phyloP scores from a whole-genome alignment of 2,797 vertebrate species.

The Lacerta viridis region DNA sequence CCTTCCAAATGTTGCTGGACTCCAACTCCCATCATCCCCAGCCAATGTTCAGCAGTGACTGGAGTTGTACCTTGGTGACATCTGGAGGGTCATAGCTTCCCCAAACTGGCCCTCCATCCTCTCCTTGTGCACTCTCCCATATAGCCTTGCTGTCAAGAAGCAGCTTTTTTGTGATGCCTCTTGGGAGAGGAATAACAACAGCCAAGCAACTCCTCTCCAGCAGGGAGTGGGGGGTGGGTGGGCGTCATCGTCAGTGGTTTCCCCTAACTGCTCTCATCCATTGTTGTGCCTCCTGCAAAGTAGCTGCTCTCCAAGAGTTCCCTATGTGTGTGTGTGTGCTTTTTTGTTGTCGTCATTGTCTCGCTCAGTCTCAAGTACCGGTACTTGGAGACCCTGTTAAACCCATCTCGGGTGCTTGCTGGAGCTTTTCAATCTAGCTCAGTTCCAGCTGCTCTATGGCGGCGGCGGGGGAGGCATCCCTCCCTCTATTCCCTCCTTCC shows the following conservation, averaged over 20 bases:
- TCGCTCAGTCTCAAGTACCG: background rate
- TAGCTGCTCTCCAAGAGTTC: background rate
- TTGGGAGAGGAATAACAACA: background rate
- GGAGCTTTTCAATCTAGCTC: background rate
- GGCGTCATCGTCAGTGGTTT: background rate
- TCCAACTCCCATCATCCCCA: too few relatives aligned
- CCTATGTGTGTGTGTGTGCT: background rate
- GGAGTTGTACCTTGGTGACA: too few relatives aligned
- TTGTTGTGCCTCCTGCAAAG: constrained; percentile 5
- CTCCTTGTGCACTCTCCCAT: too few relatives aligned
- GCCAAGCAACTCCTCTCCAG: background rate
- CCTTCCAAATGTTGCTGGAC: too few relatives aligned
- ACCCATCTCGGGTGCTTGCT: background rate
- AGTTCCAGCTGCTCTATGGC: background rate
- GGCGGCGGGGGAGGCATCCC: background rate
- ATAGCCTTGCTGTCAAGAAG: too few relatives aligned
- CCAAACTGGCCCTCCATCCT: too few relatives aligned
- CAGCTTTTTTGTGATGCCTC: too few relatives aligned
- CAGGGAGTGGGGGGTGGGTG: too few relatives aligned
- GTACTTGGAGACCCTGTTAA: constrained; percentile 16
- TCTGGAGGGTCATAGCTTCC: too few relatives aligned
- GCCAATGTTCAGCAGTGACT: too few relatives aligned
- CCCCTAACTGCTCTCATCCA: too few relatives aligned
- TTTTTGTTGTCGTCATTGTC: background rate
- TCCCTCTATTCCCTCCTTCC: background rate